Conservation (phyloP, 2,888 invertebrate genomes). For the Diogma glabrata region DNA sequence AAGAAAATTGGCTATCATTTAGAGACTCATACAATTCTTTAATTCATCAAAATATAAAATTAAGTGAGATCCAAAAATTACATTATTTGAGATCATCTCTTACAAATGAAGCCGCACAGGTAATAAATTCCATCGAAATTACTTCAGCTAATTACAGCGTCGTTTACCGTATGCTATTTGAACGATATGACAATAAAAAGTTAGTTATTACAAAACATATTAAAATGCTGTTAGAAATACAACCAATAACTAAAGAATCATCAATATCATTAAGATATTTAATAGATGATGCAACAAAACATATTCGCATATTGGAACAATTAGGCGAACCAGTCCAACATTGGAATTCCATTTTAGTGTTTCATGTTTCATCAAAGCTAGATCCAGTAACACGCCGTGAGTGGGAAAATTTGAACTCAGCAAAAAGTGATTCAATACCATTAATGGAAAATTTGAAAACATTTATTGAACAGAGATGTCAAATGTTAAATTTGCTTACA, state of each 20-base stretch:
- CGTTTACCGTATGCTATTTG: background rate
- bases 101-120: background rate
- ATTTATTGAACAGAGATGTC: too few species aligned
- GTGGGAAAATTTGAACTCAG: background rate
- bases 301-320: too few species aligned
- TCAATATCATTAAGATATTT: background rate
- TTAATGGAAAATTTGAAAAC: background rate
- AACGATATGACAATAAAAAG: background rate
- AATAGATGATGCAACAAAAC: too few species aligned
- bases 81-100: background rate
- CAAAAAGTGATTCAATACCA: background rate
- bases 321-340: background rate
- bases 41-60: background rate
- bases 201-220: background rate
- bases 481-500: too few species aligned
- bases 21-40: background rate
- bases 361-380: background rate
- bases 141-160: background rate
- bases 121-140: background rate
- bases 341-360: background rate
- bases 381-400: background rate
- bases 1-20: background rate
- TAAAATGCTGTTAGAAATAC: background rate
- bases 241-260: background rate
- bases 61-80: background rate